Base-by-base conservation (phyloP, 2,888 invertebrate species). In the Linnaemya tessellans region DNA sequence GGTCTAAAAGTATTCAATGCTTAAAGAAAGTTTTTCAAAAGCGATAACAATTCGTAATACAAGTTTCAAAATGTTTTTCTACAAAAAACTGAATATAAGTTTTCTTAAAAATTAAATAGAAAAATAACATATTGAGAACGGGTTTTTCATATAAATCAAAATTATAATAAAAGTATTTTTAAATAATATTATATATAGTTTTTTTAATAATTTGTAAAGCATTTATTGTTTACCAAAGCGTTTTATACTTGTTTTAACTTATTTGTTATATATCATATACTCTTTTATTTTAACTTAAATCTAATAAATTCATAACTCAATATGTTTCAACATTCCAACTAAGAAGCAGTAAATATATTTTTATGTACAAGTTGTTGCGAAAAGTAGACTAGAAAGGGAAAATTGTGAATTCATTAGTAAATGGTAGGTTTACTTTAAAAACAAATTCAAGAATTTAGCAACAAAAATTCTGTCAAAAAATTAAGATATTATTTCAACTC, bases 171-270 rank as follows among this genome's bases (percentile, higher is more conserved):
- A 62, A 54, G 30, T 15, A 25, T 80, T 67, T 20, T 41, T 71
- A 62, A 65, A 43, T 15, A 13, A 13, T 30, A 30, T 30, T 30
- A 35, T 64, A 20, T 65, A 54, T 65, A 25, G 68, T 80, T 71
- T n/a, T 60, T 79, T 85, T 86, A 64, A 83, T 80, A 87, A 89
- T 89, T 58, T 90, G 92, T 92, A 92, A 92, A 92, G 93, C 92
- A 91, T 92, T 91, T 90, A 90, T 91, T 91, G 92, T 92, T 92
- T 92, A 92, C 92, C 92, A 92, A 92, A 92, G 93, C 92, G 91
- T 89, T 90, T 90, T 5, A 75, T 79, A 58, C 60, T 75, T 84
- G 25, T 43, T 67, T 8, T 49, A 22, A n/a, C 15, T 64, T 77
- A 41, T 65, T 82, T 64, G 74, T 49, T 67, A 51, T 65, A n/a